Evolutionary conservation across 2,797 vertebrate genomes (phyloP).

Genomic region (Scyliorhinus canicula): DNA sequence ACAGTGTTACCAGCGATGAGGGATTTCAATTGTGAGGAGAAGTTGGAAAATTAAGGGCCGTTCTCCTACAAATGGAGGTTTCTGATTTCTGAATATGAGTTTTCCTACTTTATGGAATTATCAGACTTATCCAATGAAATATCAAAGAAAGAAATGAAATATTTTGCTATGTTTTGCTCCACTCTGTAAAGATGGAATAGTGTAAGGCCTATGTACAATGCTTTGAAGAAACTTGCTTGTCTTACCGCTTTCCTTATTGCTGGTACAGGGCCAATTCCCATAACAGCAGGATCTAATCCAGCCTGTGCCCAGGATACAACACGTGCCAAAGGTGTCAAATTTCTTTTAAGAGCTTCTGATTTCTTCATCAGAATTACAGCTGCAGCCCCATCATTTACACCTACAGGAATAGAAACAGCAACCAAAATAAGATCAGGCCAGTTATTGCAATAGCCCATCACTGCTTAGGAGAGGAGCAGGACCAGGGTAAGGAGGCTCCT

Average conservation of each 20-base stretch:
- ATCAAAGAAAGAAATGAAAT: neutral
- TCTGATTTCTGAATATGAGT: neutral
- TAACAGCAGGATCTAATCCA: constrained; percentile 83
- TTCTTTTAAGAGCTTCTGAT: constrained; percentile 70
- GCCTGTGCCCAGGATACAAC: constrained; percentile 82
- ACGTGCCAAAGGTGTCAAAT: constrained; percentile 73
- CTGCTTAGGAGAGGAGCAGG: neutral
- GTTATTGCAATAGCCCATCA: neutral
- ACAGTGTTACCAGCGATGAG: neutral
- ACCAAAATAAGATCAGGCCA: neutral
- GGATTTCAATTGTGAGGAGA: neutral
- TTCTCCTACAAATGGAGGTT: neutral
- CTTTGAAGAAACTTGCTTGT: neutral
- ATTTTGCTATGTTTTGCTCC: neutral
- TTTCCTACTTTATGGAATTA: neutral
- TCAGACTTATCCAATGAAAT: neutral
- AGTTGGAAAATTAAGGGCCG: neutral
- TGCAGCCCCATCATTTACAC: constrained; percentile 89
- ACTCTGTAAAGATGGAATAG: neutral
- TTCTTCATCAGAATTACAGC: constrained; percentile 86
- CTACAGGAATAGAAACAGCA: constrained; percentile 52
- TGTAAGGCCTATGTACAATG: neutral
- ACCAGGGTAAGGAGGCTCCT: neutral
- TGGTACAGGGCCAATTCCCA: constrained; percentile 84
- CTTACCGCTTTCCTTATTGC: constrained; percentile 89